Evolutionary conservation across 2,797 vertebrate genomes (phyloP).

Genomic region (Tympanoctomys barrerae): DNA sequence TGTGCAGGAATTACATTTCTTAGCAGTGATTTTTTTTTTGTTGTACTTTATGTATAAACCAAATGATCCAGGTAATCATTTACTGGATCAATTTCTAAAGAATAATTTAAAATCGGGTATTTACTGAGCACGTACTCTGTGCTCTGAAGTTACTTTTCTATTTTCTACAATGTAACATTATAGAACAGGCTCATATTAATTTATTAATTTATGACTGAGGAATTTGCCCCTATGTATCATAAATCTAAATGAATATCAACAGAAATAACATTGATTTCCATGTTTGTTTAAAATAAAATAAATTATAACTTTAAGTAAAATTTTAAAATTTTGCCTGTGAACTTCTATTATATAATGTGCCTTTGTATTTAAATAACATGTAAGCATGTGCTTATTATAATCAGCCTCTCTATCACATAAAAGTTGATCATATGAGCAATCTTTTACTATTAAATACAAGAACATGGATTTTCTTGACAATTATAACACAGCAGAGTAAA

Average conservation of each 20-base stretch:
- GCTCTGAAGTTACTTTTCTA: not conserved
- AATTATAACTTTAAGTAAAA: slow-evolving; percentile 59
- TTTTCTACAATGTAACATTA: not conserved
- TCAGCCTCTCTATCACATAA: not conserved
- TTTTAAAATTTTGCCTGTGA: slow-evolving; percentile 38
- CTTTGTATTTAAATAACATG: not conserved
- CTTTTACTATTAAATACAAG: slow-evolving; percentile 27
- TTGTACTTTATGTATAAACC: not conserved
- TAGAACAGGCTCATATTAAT: not conserved
- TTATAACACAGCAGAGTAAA: rapidly evolving
- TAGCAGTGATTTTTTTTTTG: not conserved
- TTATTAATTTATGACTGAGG: slow-evolving; percentile 49
- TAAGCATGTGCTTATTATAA: not conserved
- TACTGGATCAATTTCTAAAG: not conserved
- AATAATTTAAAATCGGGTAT: not conserved
- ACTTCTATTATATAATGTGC: not conserved
- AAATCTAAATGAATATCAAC: slow-evolving; percentile 37
- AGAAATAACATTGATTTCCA: slow-evolving; percentile 9
- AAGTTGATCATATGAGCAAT: not conserved
- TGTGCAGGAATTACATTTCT: not conserved
- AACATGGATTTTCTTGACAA: not conserved
- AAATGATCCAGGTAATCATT: not conserved
- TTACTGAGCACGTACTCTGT: not conserved
- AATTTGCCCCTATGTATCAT: not conserved
- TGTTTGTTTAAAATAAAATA: slow-evolving; percentile 53